A percentile compares a stretch with the other conserved stretches of the same genome.
phyloP scores from a whole-genome alignment of 37 sponge, comb jelly and placozoan genomes.

The Aphrocallistes beatrix region DNA sequence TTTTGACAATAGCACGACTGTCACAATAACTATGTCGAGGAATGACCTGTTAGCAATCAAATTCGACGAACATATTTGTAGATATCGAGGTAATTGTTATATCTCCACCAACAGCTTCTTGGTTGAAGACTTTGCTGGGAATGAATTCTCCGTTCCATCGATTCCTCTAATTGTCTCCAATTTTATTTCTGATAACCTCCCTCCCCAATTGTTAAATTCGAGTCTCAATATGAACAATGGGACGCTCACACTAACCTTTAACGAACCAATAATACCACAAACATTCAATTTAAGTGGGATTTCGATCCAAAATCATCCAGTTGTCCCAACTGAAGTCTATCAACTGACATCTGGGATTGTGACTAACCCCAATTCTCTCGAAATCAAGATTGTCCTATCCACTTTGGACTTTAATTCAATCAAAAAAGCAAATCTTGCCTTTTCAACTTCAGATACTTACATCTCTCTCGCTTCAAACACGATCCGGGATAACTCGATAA shows the following conservation, averaged over 20 bases:
- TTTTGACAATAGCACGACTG: conserved; percentile 28
- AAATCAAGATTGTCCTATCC: background rate
- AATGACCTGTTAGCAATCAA: conserved; percentile 41
- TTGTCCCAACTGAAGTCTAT: background rate
- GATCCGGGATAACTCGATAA: conserved; percentile 36
- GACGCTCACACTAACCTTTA: conserved; percentile 48
- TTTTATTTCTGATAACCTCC: conserved; percentile 31
- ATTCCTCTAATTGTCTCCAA: conserved; percentile 37
- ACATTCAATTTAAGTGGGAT: conserved; percentile 41
- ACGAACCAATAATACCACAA: conserved; percentile 46
- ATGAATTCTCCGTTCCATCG: background rate
- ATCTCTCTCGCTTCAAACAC: conserved; percentile 53
- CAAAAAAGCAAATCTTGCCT: conserved; percentile 30
- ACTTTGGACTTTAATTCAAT: background rate
- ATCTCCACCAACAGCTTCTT: conserved; percentile 31
- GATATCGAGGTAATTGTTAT: conserved; percentile 82
- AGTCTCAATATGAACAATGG: conserved; percentile 56
- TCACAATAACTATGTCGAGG: conserved; percentile 25
- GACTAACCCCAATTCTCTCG: background rate
- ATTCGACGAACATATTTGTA: conserved; percentile 53
- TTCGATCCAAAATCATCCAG: conserved; percentile 28
- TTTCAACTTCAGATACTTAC: conserved; percentile 33
- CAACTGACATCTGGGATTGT: conserved; percentile 40
- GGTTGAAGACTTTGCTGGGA: conserved; percentile 52
- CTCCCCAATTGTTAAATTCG: conserved; percentile 34